Evolutionary conservation across 2,113 vertebrate genomes (phyloP).

Genomic region (Notothenia rossii): DNA sequence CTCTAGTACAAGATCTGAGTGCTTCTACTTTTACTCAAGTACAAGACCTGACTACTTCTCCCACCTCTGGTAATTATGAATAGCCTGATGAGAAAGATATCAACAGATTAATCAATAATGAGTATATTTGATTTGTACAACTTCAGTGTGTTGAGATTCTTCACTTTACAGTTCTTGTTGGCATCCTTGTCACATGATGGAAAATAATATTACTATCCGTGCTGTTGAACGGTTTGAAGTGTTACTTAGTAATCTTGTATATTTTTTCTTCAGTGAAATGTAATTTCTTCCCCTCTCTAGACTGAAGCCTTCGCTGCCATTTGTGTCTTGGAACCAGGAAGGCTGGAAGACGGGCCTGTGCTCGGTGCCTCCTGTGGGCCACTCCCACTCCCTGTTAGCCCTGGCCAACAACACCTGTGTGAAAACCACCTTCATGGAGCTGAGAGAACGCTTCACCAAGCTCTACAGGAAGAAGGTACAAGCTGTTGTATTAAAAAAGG

Average conservation of each 20-base stretch:
- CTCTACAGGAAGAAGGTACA: conserved; percentile 95
- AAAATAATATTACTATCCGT: background rate
- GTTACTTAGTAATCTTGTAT: background rate
- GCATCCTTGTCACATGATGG: background rate
- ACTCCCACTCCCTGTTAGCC: conserved; percentile 91
- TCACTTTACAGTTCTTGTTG: background rate
- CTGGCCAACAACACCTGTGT: conserved; percentile 96
- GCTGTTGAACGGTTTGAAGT: background rate
- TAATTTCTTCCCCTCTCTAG: conserved; percentile 69
- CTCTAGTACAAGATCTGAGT: no score
- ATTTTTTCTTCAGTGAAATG: background rate
- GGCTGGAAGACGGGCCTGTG: conserved; percentile 98
- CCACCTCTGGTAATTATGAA: no score
- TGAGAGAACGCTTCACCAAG: conserved; percentile 89
- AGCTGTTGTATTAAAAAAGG: background rate
- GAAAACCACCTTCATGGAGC: conserved; percentile 90
- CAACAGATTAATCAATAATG: background rate
- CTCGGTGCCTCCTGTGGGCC: conserved; percentile 93
- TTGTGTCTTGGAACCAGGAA: conserved; percentile 97
- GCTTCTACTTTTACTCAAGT: no score
- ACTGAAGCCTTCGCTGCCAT: conserved; percentile 90
- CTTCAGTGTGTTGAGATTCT: background rate
- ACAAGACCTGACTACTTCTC: no score
- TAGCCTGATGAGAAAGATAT: background rate
- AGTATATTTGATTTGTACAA: background rate